Evolutionary conservation across 2,113 vertebrate species (phyloP).

Genomic region (Sialia sialis): DNA sequence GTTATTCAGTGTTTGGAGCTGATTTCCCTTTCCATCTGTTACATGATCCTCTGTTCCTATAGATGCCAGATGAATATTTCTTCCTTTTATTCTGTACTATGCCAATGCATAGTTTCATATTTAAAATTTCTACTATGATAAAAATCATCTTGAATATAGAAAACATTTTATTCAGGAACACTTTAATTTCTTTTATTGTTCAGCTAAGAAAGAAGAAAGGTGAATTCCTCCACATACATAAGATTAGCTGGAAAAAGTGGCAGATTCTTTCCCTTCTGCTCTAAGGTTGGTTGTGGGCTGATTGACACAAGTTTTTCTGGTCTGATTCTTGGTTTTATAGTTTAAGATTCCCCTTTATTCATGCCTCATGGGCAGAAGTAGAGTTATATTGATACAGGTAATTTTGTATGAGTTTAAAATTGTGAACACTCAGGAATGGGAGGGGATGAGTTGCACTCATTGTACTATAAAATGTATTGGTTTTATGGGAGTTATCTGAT

Average conservation of each 20-base stretch:
- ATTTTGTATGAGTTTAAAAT: not conserved
- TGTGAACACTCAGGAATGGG: not conserved
- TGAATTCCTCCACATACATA: not conserved
- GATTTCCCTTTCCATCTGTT: not conserved
- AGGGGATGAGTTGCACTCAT: not conserved
- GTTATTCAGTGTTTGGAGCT: not conserved
- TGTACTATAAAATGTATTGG: not conserved
- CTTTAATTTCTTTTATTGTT: not conserved
- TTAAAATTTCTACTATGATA: not conserved
- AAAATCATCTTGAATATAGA: not conserved
- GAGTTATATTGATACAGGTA: not conserved
- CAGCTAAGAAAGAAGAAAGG: not conserved
- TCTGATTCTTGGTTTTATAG: not conserved
- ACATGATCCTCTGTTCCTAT: not conserved
- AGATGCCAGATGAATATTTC: not conserved
- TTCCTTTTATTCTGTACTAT: not conserved
- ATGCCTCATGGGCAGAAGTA: not conserved
- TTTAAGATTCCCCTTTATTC: not conserved
- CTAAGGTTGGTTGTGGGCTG: not conserved
- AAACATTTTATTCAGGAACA: not conserved
- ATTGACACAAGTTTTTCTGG: not conserved
- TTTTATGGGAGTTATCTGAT: not conserved
- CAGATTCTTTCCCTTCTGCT: not conserved
- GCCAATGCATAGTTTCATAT: not conserved
- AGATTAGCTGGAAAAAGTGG: not conserved